Evolutionary conservation across 2,888 invertebrate genomes (phyloP).

Genomic region (Erebia ligea): DNA sequence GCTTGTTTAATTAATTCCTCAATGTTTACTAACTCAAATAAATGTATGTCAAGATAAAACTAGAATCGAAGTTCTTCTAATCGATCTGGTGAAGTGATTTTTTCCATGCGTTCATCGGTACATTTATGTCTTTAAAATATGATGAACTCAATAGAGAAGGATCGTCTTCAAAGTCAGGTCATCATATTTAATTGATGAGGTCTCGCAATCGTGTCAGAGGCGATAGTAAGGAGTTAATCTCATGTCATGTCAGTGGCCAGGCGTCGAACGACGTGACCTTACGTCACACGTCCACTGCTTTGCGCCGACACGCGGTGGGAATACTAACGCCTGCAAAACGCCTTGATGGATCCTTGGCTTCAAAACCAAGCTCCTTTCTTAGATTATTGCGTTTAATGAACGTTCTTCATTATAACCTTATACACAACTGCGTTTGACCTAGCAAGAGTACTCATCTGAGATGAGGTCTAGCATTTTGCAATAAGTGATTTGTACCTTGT

Average conservation of each 20-base stretch:
- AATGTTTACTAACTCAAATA: conserved; percentile 12
- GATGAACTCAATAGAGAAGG: not conserved
- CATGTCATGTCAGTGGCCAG: conserved; percentile 75
- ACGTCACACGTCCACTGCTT: conserved; percentile 75
- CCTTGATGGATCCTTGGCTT: conserved; percentile 83
- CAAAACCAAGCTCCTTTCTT: conserved; percentile 82
- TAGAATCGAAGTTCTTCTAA: not conserved
- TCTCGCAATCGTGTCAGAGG: conserved; percentile 32
- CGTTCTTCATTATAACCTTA: conserved; percentile 41
- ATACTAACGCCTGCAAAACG: conserved; percentile 78
- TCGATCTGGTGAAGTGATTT: not conserved
- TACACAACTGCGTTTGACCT: conserved; percentile 38
- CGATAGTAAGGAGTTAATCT: conserved; percentile 64
- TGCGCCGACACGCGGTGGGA: conserved; percentile 70
- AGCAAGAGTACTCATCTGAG: conserved; percentile 20
- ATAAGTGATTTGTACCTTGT: not conserved
- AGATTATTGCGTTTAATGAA: conserved; percentile 70
- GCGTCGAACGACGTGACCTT: conserved; percentile 73
- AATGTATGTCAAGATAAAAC: conserved; percentile 16
- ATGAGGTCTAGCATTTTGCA: conserved; percentile 19
- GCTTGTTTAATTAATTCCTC: conserved; percentile 19
- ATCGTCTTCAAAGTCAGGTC: not conserved
- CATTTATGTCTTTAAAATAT: not conserved
- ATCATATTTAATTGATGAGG: conserved; percentile 12
- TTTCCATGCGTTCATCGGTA: not conserved